These are phyloP conservation scores for Dicyrtomina minuta DNA, from an alignment of 2,888 invertebrate species.

Conservation along the genomic window DNA sequence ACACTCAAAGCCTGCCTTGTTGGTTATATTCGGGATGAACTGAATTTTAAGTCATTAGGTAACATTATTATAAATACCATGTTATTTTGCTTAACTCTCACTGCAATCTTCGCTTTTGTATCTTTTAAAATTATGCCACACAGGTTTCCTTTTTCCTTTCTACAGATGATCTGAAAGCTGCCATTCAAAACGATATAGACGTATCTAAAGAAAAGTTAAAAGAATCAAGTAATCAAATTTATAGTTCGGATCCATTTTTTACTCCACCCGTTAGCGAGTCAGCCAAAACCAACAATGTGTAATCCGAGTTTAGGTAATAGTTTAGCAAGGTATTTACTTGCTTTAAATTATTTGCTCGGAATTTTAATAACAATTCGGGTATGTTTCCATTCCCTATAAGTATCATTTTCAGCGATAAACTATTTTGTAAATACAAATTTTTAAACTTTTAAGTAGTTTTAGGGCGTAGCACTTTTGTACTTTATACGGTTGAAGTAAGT, in stretches of 20 bases:
- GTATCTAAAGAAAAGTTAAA: conserved; percentile 67
- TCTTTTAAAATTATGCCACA: too few relatives aligned
- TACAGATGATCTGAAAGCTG: conserved; percentile 70
- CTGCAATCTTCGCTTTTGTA: too few relatives aligned
- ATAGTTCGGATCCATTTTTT: conserved; percentile 19
- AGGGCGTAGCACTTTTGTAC: background rate
- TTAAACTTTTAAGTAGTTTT: background rate
- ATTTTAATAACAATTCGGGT: too few relatives aligned
- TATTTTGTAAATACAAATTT: background rate
- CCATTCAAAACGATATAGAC: conserved; percentile 77
- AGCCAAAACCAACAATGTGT: too few relatives aligned
- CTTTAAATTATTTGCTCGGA: too few relatives aligned
- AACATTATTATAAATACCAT: too few relatives aligned
- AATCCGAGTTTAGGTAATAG: too few relatives aligned
- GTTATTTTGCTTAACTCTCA: conserved; percentile 6
- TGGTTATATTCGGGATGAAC: conserved; percentile 83
- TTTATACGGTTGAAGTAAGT: too few relatives aligned
- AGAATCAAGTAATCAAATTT: conserved; percentile 58
- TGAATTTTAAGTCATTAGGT: conserved; percentile 72
- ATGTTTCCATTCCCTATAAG: background rate
- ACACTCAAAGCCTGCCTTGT: conserved; percentile 73
- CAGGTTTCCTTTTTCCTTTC: background rate
- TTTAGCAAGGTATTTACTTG: too few relatives aligned
- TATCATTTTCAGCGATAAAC: background rate
- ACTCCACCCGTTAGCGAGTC: background rate